Percentiles rank a stretch among this genome's conserved stretches.
Conservation (phyloP, 2,797 vertebrate species). For the Bovichtus variegatus region DNA sequence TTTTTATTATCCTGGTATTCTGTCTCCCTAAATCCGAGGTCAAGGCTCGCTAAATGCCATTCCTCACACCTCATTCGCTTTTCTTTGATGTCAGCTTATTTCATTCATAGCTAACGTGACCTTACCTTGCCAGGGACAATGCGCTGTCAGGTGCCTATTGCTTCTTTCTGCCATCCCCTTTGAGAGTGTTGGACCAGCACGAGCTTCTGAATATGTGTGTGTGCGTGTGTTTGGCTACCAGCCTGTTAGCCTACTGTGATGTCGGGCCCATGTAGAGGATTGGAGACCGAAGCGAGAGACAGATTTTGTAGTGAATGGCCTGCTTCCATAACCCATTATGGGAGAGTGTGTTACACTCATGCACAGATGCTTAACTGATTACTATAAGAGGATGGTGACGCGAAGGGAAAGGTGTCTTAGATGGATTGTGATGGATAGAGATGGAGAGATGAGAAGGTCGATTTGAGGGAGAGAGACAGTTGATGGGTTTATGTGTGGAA, state of each 20-base stretch:
- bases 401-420: constrained; percentile 46
- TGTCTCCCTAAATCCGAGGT: constrained; percentile 8
- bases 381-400: constrained; percentile 31
- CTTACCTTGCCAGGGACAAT: constrained; percentile 22
- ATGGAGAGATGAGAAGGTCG: constrained; percentile 30
- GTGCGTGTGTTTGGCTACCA: constrained; percentile 30
- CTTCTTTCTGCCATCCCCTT: constrained; percentile 35
- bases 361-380: constrained; percentile 49
- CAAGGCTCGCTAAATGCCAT: constrained; percentile 15
- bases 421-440: constrained; percentile 38
- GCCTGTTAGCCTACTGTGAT: constrained; percentile 59
- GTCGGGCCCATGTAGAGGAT: constrained; percentile 47
- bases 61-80: constrained; percentile 25
- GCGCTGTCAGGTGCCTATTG: constrained; percentile 20
- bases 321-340: constrained; percentile 33
- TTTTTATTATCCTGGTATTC: background rate
- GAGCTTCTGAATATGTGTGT: constrained; percentile 7
- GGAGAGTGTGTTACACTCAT: constrained; percentile 25
- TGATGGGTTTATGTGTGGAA: constrained; percentile 68
- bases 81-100: constrained; percentile 31
- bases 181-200: constrained; percentile 22
- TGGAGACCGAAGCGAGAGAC: constrained; percentile 43
- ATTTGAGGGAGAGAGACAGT: constrained; percentile 28
- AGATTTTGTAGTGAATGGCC: constrained; percentile 47
- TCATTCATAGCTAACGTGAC: constrained; percentile 35